A percentile compares a stretch with the other conserved stretches of the same genome.
phyloP scores from a whole-genome alignment of 2,888 invertebrate species.

The Nipponacmea schrenckii region DNA sequence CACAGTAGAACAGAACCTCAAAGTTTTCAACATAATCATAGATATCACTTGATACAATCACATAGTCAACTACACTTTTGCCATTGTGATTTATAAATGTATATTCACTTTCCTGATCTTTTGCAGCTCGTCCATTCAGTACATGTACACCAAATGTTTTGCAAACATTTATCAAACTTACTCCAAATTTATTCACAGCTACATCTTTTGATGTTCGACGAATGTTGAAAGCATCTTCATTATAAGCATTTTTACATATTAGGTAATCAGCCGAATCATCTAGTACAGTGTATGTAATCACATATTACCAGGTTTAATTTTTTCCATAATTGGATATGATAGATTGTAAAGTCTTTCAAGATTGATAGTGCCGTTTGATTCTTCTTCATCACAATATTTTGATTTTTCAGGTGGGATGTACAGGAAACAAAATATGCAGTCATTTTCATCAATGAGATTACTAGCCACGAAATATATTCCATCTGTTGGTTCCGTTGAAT shows the following conservation, averaged over 20 bases:
- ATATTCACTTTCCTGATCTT: neutral
- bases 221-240: neutral
- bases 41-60: neutral
- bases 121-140: neutral
- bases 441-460: no score
- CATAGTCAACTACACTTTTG: neutral
- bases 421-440: no score
- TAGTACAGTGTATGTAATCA: neutral
- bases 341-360: no score
- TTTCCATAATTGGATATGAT: no score
- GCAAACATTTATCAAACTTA: neutral
- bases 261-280: neutral
- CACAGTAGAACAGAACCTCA: neutral
- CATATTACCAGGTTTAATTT: no score
- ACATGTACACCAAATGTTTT: neutral
- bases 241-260: neutral
- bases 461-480: no score
- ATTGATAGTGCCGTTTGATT: no score
- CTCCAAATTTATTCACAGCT: neutral
- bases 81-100: neutral
- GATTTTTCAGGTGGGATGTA: no score
- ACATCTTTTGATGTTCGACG: neutral
- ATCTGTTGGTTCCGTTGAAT: no score
- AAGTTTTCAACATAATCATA: neutral
- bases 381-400: no score